phyloP scores from a whole-genome alignment of 2,888 invertebrate species.

The Synanthedon tipuliformis region DNA sequence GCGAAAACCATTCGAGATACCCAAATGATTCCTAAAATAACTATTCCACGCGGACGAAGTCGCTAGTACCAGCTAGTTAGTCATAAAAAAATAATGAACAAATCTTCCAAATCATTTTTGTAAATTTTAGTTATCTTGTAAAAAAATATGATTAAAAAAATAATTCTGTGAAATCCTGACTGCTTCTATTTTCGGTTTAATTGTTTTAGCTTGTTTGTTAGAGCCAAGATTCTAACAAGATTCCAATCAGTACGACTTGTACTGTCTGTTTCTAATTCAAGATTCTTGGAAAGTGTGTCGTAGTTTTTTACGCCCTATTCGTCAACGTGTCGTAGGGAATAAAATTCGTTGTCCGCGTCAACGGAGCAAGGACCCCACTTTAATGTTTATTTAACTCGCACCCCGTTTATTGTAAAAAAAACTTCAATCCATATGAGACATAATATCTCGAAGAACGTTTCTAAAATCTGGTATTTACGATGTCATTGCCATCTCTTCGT shows the following conservation, averaged over 20 bases:
- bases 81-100: too few relatives aligned
- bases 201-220: too few relatives aligned
- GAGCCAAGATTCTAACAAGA: too few relatives aligned
- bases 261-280: slow-evolving; percentile 12
- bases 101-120: too few relatives aligned
- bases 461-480: slow-evolving; percentile 39
- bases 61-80: too few relatives aligned
- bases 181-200: too few relatives aligned
- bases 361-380: slow-evolving; percentile 39
- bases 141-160: too few relatives aligned
- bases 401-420: slow-evolving; percentile 21
- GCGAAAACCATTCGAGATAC: too few relatives aligned
- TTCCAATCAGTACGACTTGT: neutral
- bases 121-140: too few relatives aligned
- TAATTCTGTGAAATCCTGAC: too few relatives aligned
- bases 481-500: slow-evolving; percentile 28
- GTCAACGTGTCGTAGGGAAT: slow-evolving; percentile 53
- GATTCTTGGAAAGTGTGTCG: slow-evolving; percentile 25
- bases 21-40: too few relatives aligned
- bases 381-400: slow-evolving; percentile 2
- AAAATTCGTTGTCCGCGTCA: slow-evolving; percentile 50
- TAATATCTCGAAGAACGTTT: slow-evolving; percentile 37
- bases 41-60: too few relatives aligned
- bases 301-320: slow-evolving; percentile 40
- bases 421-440: slow-evolving; percentile 27